Evolutionary conservation across 2,113 vertebrate species (phyloP), one percentile per base, ranked within the genome.

Genomic region (Strix aluco): DNA sequence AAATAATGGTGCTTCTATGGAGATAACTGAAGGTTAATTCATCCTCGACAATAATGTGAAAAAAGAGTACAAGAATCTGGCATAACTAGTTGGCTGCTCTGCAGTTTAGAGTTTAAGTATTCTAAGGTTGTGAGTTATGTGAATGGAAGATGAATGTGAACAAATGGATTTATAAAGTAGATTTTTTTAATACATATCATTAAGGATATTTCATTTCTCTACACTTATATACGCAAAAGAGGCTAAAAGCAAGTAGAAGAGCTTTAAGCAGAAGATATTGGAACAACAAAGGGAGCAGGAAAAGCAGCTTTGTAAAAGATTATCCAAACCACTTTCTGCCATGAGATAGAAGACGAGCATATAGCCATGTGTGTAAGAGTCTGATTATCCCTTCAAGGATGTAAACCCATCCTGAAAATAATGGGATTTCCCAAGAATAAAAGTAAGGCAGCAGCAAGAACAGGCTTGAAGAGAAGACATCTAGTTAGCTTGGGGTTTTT

Each of bases 101-200:
- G 72, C 94, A 85, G 70, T 92, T 95, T 82, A 73, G 20, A 94
- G 75, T 67, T 61, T 90, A 51, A 96, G 89, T 95, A 94, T 86
- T 96, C 86, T 71, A 96, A 96, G 79, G 29, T 74, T 95, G 79
- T 4, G 11, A 95, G 52, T 46, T 88, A 6, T 13, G 38, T 34
- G 87, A 89, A 90, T 74, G 40, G 70, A 74, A 94, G 84, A 86
- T 27, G 46, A 94, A 88, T 61, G 47, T 92, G 81, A 97, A 91
- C 58, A 97, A 97, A 94, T 91, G 91, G 49, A 85, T 97, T 96
- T 83, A 86, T 86, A 94, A 95, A 95, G 61, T 4, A 92, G 27
- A 27, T 94, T 96, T 96, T 92, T 92, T 89, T 73, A 92, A 97
- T 89, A 94, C 49, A 54, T 90, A 71, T 78, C 57, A 86, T 81